Evolutionary conservation across 2,797 vertebrate genomes (phyloP).

Genomic region (Tenualosa ilisha): DNA sequence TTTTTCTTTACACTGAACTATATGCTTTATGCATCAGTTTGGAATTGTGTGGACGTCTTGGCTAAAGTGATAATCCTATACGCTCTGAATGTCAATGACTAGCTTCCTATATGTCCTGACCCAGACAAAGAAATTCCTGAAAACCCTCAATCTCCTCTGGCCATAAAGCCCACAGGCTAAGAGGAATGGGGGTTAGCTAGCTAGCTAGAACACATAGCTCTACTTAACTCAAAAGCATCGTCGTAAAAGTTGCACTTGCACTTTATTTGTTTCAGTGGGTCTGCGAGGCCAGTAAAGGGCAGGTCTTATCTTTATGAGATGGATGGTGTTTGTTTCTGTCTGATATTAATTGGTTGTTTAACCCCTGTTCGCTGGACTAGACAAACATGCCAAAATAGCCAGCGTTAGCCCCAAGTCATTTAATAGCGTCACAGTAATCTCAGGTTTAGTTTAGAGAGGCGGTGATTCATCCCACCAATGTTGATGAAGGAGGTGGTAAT

Average conservation of each 20-base stretch:
- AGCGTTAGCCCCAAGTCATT: slow-evolving; percentile 27
- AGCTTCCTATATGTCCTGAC: slow-evolving; percentile 8
- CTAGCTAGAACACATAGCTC: not conserved
- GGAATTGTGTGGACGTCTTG: not conserved
- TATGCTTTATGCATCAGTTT: not conserved
- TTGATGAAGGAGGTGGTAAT: slow-evolving; percentile 50
- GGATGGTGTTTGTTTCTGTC: slow-evolving; percentile 27
- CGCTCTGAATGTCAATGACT: not conserved
- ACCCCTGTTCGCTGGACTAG: slow-evolving; percentile 22
- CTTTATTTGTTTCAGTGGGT: slow-evolving; percentile 28
- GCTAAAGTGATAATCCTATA: not conserved
- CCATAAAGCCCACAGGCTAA: not conserved
- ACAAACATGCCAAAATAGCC: slow-evolving; percentile 38
- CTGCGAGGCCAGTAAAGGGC: not conserved
- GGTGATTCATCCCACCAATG: slow-evolving; percentile 50
- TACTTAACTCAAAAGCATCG: not conserved
- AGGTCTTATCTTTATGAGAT: slow-evolving; percentile 38
- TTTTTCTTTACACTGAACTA: not conserved
- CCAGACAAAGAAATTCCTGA: slow-evolving; percentile 14
- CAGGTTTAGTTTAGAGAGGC: slow-evolving; percentile 38
- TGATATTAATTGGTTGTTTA: slow-evolving; percentile 42
- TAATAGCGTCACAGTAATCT: slow-evolving; percentile 36
- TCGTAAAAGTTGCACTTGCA: slow-evolving; percentile 20
- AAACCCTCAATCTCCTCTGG: not conserved
- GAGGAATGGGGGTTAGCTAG: not conserved